phyloP scores from a whole-genome alignment of 37 sponge, comb jelly and placozoan genomes.

The Corticium candelabrum region DNA sequence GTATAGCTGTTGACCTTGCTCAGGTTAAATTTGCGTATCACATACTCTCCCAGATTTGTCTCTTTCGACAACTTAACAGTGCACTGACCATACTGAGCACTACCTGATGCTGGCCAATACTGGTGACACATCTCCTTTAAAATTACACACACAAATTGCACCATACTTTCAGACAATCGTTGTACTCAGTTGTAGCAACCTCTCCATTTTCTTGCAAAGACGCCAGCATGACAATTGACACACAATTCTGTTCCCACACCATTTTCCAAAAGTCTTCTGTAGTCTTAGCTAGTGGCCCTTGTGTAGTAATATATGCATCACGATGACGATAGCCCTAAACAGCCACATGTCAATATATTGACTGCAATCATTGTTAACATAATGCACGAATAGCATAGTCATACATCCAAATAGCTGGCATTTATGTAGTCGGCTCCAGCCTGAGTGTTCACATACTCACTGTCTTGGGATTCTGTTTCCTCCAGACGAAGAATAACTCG shows the following conservation, averaged over 20 bases:
- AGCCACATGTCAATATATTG: too few relatives aligned
- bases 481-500: not conserved
- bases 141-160: not conserved
- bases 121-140: constrained; percentile 67
- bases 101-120: constrained; percentile 68
- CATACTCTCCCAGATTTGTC: constrained; percentile 8
- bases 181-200: not conserved
- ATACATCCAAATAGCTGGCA: not conserved
- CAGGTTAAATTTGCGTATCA: constrained; percentile 34
- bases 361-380: too few relatives aligned
- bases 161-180: not conserved
- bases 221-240: constrained; percentile 58
- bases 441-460: not conserved
- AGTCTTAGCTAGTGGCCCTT: constrained; percentile 57
- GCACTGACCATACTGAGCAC: constrained; percentile 26
- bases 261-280: constrained; percentile 81
- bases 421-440: not conserved
- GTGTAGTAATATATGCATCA: constrained; percentile 62
- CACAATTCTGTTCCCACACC: constrained; percentile 74
- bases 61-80: constrained; percentile 16
- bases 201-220: constrained; percentile 41
- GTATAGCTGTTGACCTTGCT: too few relatives aligned
- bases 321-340: constrained; percentile 54
- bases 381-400: too few relatives aligned
- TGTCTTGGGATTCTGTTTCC: not conserved